Base-by-base conservation (phyloP, 1,140 invertebrate genomes). In the Diorhabda elongata region DNA sequence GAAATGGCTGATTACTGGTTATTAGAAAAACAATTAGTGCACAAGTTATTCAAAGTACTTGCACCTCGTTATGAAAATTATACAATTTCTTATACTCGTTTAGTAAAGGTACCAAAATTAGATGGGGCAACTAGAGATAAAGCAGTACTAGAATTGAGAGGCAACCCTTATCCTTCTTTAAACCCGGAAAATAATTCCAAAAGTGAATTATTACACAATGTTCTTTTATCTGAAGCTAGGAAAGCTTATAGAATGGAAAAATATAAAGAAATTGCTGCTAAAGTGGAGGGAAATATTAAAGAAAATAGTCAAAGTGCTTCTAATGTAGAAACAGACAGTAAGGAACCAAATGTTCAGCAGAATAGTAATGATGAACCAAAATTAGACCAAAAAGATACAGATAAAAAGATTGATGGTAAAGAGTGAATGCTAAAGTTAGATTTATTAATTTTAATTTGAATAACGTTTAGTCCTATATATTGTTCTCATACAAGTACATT, bases 31-130 rank as follows among this genome's bases (percentile, higher is more conserved):
- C 91, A 95, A 80, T 81, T 95, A 8, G 84, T 97, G 4, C 94
- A 96, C 75, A 97, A 97, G 84, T 81, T 97, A 56, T 98, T 98
- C 75, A 96, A 97, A 87, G 94, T 97, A 11, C 80, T 97, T 11
- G 93, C 89, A 41, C 94, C 94, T 7, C 83, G 93, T 64, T 97
- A 87, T 83, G 83, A 92, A 77, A 86, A 91, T 74, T 90, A 85
- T 73, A 85, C 84, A 47, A 79, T 84, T 5, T 87, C 89, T 2
- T 95, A 86, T 77, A 97, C 94, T 42, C 86, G 86, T 77, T 82
- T 95, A 73, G 86, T 88, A 66, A 88, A 85, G 76, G 88, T 90
- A 42, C 92, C 92, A 3, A 82, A 77, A 63, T 79, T 84, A 57
- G 87, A 88, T 57, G 86, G 84, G 44, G 72, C 73, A 44, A 78